These are phyloP conservation scores for Eilema griseolum DNA, from an alignment of 2,888 invertebrate genomes.

Conservation along the genomic window DNA sequence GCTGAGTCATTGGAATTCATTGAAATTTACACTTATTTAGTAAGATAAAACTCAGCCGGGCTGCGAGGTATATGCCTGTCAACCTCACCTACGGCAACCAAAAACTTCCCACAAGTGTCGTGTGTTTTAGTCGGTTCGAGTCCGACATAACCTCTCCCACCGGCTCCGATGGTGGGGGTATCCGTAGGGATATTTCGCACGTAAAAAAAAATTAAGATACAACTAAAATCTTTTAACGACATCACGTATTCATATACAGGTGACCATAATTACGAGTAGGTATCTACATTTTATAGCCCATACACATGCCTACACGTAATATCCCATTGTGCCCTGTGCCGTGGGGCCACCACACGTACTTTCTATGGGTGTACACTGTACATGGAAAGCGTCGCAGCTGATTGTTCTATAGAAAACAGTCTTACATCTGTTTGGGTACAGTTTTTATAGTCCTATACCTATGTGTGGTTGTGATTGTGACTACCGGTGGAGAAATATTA, in stretches of 20 bases:
- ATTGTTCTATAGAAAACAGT: conserved; percentile 48
- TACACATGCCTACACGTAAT: conserved; percentile 21
- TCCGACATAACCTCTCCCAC: too few species aligned
- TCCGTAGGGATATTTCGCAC: too few species aligned
- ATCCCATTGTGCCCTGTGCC: conserved; percentile 35
- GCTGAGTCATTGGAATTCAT: too few species aligned
- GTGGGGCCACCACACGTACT: conserved; percentile 39
- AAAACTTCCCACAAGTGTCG: too few species aligned
- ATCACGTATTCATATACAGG: neutral
- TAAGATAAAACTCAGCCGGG: too few species aligned
- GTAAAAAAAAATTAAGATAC: too few species aligned
- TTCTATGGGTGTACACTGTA: conserved; percentile 43
- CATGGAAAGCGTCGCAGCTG: conserved; percentile 52
- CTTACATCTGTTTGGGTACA: conserved; percentile 23
- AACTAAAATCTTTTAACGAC: too few species aligned
- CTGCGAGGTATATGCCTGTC: too few species aligned
- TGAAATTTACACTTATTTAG: too few species aligned
- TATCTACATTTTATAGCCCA: conserved; percentile 4
- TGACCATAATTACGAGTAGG: conserved; percentile 20
- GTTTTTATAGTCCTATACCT: conserved; percentile 8
- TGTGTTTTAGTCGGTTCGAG: too few species aligned
- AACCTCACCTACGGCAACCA: too few species aligned
- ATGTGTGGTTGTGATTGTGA: neutral
- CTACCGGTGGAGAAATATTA: neutral
- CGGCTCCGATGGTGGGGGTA: too few species aligned